Percentiles rank a stretch among this genome's conserved stretches.
phyloP scores from a whole-genome alignment of 2,797 vertebrate genomes.

The Sandelia bainsii region DNA sequence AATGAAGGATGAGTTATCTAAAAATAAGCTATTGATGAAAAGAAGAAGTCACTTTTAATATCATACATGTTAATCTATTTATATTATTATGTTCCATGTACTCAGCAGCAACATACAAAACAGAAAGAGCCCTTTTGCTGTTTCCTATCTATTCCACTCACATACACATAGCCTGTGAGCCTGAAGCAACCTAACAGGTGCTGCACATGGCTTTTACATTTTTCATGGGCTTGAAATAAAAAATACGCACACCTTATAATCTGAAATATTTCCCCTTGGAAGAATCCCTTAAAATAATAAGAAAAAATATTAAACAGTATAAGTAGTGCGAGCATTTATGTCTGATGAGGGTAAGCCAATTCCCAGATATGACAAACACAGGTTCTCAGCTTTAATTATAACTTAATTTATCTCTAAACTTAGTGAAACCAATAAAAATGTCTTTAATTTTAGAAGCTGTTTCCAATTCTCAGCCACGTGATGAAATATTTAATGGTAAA shows the following conservation, averaged over 20 bases:
- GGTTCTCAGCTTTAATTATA: constrained; percentile 41
- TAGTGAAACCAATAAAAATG: constrained; percentile 26
- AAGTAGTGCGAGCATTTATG: constrained; percentile 10
- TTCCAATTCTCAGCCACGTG: constrained; percentile 39
- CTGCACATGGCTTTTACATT: constrained; percentile 33
- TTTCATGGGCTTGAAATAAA: constrained; percentile 51
- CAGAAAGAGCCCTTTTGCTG: background rate
- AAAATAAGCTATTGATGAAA: constrained; percentile 33
- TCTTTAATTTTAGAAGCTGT: constrained; percentile 24
- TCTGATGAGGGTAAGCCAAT: constrained; percentile 7
- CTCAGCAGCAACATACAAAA: constrained; percentile 31
- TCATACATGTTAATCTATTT: constrained; percentile 21
- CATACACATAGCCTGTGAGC: constrained; percentile 34
- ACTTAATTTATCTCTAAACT: constrained; percentile 41
- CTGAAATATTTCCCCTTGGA: constrained; percentile 38
- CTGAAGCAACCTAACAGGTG: constrained; percentile 47
- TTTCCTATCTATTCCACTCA: constrained; percentile 45
- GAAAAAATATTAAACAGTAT: constrained; percentile 31
- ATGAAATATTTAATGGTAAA: constrained; percentile 21
- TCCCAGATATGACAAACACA: constrained; percentile 21
- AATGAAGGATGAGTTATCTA: constrained; percentile 35
- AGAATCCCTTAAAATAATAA: constrained; percentile 26
- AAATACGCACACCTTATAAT: constrained; percentile 26
- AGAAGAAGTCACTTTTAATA: constrained; percentile 17
- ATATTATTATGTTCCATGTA: background rate